Evolutionary conservation across 2,888 invertebrate genomes (phyloP), one percentile per base, ranked within the genome.

Genomic region (Pyralis farinalis): DNA sequence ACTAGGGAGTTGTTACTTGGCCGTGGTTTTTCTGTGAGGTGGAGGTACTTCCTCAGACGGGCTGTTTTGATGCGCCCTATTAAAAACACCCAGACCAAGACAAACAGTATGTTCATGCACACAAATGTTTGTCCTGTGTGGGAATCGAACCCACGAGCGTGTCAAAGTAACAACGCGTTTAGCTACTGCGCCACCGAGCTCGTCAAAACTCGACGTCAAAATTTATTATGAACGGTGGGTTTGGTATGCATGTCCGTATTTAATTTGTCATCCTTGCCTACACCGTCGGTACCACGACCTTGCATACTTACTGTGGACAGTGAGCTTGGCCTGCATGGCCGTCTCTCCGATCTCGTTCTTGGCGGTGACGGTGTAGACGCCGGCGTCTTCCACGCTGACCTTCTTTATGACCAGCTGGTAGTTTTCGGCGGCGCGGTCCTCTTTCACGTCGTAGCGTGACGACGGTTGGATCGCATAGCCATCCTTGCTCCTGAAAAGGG

Each of bases 301-400:
- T 97, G 16, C 4, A 16, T 35, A 71, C 87, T 91, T 82, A 96
- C 96, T 94, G 58, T 94, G 93, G 10, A 95, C 92, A 46, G 91
- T 92, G 12, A 97, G 90, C 47, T 89, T 90, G 9, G 94, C 95
- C 53, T 94, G 92, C 29, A 92, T 90, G 12, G 90, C 88, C 1
- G 92, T 90, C 63, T 95, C 94, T 0, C 96, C 97, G 47, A 94
- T 88, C 48, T 93, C 93, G 68, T 97, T 97, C 41, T 91, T 92
- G 5, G 96, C 97, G 0, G 91, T 91, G 29, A 97, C 90, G 1
- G 92, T 93, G 71, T 97, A 97, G 1, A 91, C 90, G 0, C 96
- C 97, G 9, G 91, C 94, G 64, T 98, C 97, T 1, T 91, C 91
- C 16, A 94, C 78, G 16, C 91, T 88, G 0, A 95, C 91, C 20